These are phyloP conservation scores for Poecile atricapillus DNA, from an alignment of 2,113 vertebrate genomes.

Conservation along the genomic window DNA sequence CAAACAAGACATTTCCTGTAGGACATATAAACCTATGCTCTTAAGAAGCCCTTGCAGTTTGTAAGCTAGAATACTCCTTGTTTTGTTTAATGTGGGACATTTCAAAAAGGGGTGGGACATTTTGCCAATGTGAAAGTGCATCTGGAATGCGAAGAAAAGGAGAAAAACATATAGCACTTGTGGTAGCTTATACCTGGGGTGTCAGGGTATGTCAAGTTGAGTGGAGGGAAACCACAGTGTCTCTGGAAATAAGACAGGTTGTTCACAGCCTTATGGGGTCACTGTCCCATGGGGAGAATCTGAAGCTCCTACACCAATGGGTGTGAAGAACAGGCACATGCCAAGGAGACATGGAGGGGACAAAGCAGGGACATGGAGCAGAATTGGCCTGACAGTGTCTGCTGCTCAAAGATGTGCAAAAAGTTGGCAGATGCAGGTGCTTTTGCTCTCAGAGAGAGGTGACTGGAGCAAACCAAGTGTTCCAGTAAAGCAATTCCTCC, in stretches of 20 bases:
- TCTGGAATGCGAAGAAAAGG: neutral
- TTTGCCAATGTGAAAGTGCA: neutral
- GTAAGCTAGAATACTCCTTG: neutral
- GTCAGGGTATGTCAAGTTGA: neutral
- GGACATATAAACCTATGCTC: neutral
- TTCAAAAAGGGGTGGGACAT: neutral
- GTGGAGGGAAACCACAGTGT: neutral
- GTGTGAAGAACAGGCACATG: neutral
- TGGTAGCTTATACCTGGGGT: neutral
- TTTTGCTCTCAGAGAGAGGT: neutral
- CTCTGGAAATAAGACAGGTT: neutral
- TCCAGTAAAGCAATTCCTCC: neutral
- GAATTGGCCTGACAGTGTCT: neutral
- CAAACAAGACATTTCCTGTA: neutral
- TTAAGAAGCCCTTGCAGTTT: neutral
- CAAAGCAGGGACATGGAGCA: neutral
- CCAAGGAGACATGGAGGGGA: neutral
- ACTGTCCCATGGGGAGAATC: neutral
- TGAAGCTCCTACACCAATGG: neutral
- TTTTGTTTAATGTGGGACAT: neutral
- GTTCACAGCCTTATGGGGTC: neutral
- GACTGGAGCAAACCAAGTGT: neutral
- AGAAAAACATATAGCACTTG: neutral
- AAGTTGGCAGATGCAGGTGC: neutral
- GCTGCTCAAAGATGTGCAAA: neutral